phyloP scores from a whole-genome alignment of 2,113 vertebrate species.

The Megalops atlanticus region DNA sequence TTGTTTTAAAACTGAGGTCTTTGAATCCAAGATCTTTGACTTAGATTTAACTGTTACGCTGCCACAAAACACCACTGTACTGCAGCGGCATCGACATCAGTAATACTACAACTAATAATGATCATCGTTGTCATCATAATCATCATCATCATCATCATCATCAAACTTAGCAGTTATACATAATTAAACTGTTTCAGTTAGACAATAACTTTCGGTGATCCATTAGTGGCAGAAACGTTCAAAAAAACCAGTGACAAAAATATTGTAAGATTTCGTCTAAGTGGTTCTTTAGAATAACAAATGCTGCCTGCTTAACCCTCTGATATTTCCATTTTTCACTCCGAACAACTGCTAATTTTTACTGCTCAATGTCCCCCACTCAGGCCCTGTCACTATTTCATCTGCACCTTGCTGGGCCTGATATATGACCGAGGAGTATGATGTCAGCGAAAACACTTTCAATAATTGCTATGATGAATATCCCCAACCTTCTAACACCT shows the following conservation, averaged over 20 bases:
- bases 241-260: neutral
- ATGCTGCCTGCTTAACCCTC: constrained; percentile 56
- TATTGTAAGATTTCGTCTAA: constrained; percentile 39
- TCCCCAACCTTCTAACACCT: constrained; percentile 87
- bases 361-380: constrained; percentile 66
- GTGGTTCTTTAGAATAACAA: constrained; percentile 53
- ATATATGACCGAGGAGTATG: constrained; percentile 85
- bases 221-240: neutral
- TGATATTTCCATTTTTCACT: constrained; percentile 69
- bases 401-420: constrained; percentile 75
- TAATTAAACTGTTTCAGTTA: neutral
- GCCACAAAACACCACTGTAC: neutral
- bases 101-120: neutral
- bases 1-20: neutral
- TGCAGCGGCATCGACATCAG: neutral
- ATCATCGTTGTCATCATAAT: neutral
- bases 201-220: too few relatives aligned
- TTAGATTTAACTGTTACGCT: neutral
- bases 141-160: neutral
- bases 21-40: neutral
- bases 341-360: constrained; percentile 68
- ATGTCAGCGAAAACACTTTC: constrained; percentile 92
- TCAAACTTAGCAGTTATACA: too few relatives aligned
- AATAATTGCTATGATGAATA: constrained; percentile 98
- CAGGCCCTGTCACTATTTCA: constrained; percentile 73